Conservation (phyloP, 1,140 invertebrate genomes). For the Stenopsyche tienmushanensis region DNA sequence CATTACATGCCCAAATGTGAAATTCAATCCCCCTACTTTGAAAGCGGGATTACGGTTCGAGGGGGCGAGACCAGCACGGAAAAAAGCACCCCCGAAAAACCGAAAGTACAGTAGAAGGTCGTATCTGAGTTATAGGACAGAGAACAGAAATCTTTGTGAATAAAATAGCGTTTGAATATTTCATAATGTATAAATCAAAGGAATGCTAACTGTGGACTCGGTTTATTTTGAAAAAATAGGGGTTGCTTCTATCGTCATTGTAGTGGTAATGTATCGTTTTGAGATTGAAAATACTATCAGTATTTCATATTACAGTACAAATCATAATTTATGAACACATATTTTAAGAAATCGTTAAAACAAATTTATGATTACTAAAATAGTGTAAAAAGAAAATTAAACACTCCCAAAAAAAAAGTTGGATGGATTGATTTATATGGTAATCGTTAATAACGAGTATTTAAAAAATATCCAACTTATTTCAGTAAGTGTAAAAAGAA, state of each 20-base stretch:
- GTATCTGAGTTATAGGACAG: not conserved
- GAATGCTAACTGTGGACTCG: slow-evolving; percentile 3
- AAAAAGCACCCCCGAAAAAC: not conserved
- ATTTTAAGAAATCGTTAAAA: no score
- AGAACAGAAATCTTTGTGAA: slow-evolving; percentile 4
- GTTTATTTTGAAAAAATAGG: not conserved
- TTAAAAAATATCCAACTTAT: no score
- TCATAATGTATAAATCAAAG: slow-evolving; percentile 16
- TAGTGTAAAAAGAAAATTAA: no score
- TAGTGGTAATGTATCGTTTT: not conserved
- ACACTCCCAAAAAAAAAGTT: no score
- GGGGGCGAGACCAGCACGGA: no score
- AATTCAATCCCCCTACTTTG: not conserved
- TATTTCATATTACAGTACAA: not conserved
- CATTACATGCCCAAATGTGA: not conserved
- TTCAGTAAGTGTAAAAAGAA: no score
- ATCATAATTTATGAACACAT: not conserved
- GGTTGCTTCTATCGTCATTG: not conserved
- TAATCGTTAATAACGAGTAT: no score
- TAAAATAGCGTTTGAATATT: slow-evolving; percentile 9
- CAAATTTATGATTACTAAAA: no score
- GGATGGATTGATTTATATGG: no score
- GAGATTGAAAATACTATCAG: not conserved
- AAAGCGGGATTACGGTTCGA: not conserved
- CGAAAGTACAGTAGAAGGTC: not conserved